Evolutionary conservation across 2,797 vertebrate species (phyloP), one percentile per base, ranked within the genome.

Genomic region (Erethizon dorsatum): DNA sequence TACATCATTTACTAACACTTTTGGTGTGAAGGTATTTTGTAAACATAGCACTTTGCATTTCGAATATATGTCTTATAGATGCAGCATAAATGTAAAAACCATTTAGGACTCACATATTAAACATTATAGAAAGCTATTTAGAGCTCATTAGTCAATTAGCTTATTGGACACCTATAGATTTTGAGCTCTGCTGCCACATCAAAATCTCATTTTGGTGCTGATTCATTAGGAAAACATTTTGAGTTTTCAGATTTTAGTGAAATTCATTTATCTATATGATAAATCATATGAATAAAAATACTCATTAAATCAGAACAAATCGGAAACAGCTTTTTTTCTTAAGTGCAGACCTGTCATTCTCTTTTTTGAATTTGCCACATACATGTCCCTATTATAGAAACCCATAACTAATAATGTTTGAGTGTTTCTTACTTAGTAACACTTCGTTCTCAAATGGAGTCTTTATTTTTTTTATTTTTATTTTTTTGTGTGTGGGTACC

Each of bases 151-250:
- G 47, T 61, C 45, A 54, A 1, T 31, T 57, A 82, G 22, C 37
- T 2, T 47, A 4, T 2, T 59, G 8, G 5, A 59, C 26, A 52
- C 6, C 24, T 67, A 52, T 13, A 75, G 15, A 59, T 67, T 59
- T 45, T 41, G 59, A 77, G 54, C 26, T 63, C 41, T 37, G 31
- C 4, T 80, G 31, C 8, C 20, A 33, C 6, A 2, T 26, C 7
- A 18, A 61, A 59, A 80, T 65, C 77, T 54, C 15, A 6, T 9
- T 80, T 75, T 65, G 20, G 67, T 67, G 22, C n/a, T 90, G 14
- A 73, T 83, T 78, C 54, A 69, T 88, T 65, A 93, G 33, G 9
- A 94, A 94, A 80, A n/a, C 52, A 86, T n/a, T 87, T 61, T 15
- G 50, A 15, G 1, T 90, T 67, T 84, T 83, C 26, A 80, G 22